Evolutionary conservation across 2,797 vertebrate species (phyloP).

Genomic region (Syngnathus acus): DNA sequence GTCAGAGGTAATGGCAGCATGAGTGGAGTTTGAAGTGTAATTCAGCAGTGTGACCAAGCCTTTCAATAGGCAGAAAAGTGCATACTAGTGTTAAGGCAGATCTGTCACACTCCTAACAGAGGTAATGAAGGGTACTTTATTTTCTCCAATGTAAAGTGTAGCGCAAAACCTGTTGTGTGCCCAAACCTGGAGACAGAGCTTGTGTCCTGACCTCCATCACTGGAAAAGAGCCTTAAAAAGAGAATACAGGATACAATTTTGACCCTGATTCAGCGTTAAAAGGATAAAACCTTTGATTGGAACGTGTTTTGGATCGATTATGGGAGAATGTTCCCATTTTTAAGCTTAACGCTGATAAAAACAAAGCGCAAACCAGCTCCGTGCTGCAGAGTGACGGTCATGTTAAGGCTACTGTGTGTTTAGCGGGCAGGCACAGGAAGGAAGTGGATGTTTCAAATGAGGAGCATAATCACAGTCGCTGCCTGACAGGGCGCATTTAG

Average conservation of each 20-base stretch:
- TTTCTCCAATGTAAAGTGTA: not conserved
- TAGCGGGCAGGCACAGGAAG: not conserved
- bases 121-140: not conserved
- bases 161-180: not conserved
- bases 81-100: not conserved
- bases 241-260: not conserved
- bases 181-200: conserved; percentile 23
- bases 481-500: conserved; percentile 61
- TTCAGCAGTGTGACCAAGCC: conserved; percentile 59
- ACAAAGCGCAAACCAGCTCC: conserved; percentile 34
- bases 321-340: not conserved
- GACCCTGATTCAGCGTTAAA: not conserved
- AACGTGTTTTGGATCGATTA: not conserved
- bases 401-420: conserved; percentile 43
- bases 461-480: conserved; percentile 67
- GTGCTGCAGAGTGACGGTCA: conserved; percentile 41
- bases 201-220: not conserved
- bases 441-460: conserved; percentile 54
- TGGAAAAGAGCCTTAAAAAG: not conserved
- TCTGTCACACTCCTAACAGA: not conserved
- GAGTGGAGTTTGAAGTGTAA: conserved; percentile 54
- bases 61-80: conserved; percentile 59
- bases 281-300: too few relatives aligned
- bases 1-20: conserved; percentile 50
- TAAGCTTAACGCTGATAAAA: conserved; percentile 37